A percentile compares a stretch with the other conserved stretches of the same genome.
Conservation (phyloP, 2,888 invertebrate species). For the Elgonia sp. region DNA sequence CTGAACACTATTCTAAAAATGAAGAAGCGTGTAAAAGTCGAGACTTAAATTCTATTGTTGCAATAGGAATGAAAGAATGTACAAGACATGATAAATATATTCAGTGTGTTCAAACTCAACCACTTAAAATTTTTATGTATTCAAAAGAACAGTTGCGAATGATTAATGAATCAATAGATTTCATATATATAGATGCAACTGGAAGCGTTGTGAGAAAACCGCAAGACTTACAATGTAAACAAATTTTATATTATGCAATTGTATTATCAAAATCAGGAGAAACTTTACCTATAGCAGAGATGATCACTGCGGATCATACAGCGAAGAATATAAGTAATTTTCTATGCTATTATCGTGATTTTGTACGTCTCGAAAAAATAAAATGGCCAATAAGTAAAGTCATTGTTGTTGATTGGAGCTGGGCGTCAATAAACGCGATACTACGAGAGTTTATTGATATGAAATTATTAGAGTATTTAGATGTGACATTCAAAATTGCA, state of each 20-base stretch:
- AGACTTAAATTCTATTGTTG: conserved; percentile 21
- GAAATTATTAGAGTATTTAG: not conserved
- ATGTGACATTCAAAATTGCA: not conserved
- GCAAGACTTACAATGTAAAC: too few species aligned
- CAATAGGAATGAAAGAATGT: not conserved
- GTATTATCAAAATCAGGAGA: too few species aligned
- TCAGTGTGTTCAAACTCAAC: not conserved
- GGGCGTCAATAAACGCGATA: not conserved
- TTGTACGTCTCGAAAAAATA: not conserved
- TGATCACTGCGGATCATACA: not conserved
- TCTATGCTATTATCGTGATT: not conserved
- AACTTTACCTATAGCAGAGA: too few species aligned
- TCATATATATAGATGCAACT: too few species aligned
- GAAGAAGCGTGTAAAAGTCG: too few species aligned
- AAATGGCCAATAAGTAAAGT: not conserved
- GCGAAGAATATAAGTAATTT: conserved; percentile 2
- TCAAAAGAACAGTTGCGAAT: too few species aligned
- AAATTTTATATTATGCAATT: too few species aligned
- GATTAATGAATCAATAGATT: too few species aligned
- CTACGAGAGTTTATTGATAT: not conserved
- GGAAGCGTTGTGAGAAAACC: too few species aligned
- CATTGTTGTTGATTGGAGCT: not conserved
- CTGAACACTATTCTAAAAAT: too few species aligned
- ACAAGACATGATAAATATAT: not conserved
- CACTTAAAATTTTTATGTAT: too few species aligned